phyloP scores from a whole-genome alignment of 2,113 vertebrate species.

The Tringa solitaria region DNA sequence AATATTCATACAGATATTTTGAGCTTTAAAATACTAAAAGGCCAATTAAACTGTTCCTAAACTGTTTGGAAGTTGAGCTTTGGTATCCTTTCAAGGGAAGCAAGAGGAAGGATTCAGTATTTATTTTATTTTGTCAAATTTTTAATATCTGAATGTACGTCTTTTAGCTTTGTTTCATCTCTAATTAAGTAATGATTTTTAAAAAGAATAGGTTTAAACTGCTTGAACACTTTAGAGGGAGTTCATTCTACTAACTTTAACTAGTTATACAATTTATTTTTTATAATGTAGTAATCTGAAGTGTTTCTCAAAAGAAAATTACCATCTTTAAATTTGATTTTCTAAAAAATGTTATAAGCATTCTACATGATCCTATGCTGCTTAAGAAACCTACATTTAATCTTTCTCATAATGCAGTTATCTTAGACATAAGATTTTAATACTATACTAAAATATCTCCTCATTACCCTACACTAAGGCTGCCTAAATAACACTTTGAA shows the following conservation, averaged over 20 bases:
- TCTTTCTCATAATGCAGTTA: constrained; percentile 14
- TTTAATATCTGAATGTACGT: neutral
- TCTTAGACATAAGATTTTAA: constrained; percentile 32
- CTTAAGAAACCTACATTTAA: constrained; percentile 10
- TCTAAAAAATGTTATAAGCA: neutral
- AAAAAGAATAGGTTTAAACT: neutral
- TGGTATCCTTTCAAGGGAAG: neutral
- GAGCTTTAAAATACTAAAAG: neutral
- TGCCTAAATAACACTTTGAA: constrained; percentile 5
- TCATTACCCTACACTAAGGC: neutral
- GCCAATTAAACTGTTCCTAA: neutral
- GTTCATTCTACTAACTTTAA: neutral
- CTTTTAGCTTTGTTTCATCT: neutral
- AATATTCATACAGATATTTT: neutral
- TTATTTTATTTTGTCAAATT: neutral
- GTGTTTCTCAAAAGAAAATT: neutral
- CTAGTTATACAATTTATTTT: neutral
- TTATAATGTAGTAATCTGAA: neutral
- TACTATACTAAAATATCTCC: constrained; percentile 29
- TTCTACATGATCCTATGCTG: neutral
- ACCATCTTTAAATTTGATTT: neutral
- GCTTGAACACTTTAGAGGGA: neutral
- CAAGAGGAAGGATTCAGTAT: neutral
- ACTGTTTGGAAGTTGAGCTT: neutral
- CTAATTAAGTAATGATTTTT: neutral